Conservation (phyloP, 2,797 vertebrate species). For the Diglossa cyanea region DNA sequence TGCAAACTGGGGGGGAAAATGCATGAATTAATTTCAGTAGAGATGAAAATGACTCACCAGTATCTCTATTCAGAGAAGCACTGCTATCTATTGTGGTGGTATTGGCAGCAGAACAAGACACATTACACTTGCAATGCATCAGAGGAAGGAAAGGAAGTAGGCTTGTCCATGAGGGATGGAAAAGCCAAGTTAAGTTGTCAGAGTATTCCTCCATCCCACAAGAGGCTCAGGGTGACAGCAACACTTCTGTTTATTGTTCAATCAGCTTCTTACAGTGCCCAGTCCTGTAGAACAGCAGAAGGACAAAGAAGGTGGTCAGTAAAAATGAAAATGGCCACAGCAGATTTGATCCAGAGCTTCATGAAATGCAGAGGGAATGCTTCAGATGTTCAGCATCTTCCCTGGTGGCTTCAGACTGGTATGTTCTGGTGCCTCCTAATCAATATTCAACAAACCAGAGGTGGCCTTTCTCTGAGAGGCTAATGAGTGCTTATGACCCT, state of each 20-base stretch:
- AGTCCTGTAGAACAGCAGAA: not conserved
- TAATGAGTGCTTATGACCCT: constrained; percentile 14
- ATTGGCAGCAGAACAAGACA: constrained; percentile 48
- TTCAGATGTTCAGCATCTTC: not conserved
- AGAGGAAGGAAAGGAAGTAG: constrained; percentile 2
- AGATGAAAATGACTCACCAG: constrained; percentile 38
- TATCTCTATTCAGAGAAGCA: constrained; percentile 39
- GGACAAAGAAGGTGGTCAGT: not conserved
- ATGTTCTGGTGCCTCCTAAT: constrained; percentile 1
- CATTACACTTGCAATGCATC: constrained; percentile 35
- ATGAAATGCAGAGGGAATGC: not conserved
- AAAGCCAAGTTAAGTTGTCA: constrained; percentile 36
- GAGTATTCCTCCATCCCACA: not conserved
- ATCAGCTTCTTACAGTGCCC: not conserved
- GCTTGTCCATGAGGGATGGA: constrained; percentile 14
- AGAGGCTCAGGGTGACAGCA: not conserved
- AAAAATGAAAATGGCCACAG: not conserved
- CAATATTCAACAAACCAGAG: constrained; percentile 25
- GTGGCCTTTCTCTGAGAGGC: constrained; percentile 2
- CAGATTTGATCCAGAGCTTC: not conserved
- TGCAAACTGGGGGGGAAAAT: constrained; percentile 9
- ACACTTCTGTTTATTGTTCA: constrained; percentile 10
- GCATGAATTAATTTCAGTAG: constrained; percentile 31
- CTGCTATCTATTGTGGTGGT: constrained; percentile 33
- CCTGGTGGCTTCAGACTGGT: not conserved